Base-by-base conservation (phyloP, 2,888 invertebrate species). In the Folsomia manolachei region DNA sequence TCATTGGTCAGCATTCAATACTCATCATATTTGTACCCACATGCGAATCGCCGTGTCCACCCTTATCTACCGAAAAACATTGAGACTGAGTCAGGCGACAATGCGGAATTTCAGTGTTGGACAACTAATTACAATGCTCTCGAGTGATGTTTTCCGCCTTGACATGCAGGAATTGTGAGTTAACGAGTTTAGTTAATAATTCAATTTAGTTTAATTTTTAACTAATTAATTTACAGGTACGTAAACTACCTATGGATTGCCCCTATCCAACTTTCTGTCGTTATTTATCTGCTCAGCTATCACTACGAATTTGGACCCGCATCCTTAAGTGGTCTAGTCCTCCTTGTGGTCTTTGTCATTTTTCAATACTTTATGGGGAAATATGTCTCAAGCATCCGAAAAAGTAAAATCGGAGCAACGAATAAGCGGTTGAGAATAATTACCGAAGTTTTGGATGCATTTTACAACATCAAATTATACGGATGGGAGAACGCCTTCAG, bases 381-480 rank as follows among this genome's bases (percentile, higher is more conserved):
- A 27, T 71, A 69, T 23, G 52, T 63, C 18, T 14, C 39, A n/a
- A 24, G 26, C 2, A 66, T 70, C 27, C 21, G 73, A 63, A 26
- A 63, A 23, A 63, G 69, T 11, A 69, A 65, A 69, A 69, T 69
- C 7, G 69, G 69, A 21, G 71, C 67, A 4, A 70, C 72, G 14
- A 71, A 75, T 21, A 14, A 61, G 26, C 52, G 75, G 1, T 60
- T 75, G 27, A 24, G 73, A 14, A 66, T 71, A 18, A 39, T 75
- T 11, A 70, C 71, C 0, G 73, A 73, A 60, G 63, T 75, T 25
- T 69, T 75, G 60, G 69, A 70, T 9, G 70, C 67, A 0, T 71
- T 75, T 61, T 70, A 73, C 39, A 71, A 61, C 19, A 73, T 75
- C 26, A 75, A 75, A 63, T 56, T 75, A 25, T 73, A 75, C 56